Conservation (phyloP, 2,797 vertebrate genomes). For the Oophaga sylvatica region DNA sequence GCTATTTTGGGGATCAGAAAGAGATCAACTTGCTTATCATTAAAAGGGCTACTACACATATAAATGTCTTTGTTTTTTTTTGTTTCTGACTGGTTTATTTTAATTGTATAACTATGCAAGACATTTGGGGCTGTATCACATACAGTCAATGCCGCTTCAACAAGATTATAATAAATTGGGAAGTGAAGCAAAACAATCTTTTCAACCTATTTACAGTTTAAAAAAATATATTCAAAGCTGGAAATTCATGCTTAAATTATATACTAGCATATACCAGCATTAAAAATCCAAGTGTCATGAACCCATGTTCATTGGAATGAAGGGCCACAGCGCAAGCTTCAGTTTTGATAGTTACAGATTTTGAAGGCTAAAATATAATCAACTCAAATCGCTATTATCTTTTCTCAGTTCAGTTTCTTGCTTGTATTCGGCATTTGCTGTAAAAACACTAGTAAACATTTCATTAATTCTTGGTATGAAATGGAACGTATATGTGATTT, state of each 20-base stretch:
- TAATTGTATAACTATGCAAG: too few species aligned
- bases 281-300: neutral
- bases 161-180: neutral
- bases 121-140: too few species aligned
- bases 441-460: neutral
- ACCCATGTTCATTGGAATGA: neutral
- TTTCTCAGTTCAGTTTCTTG: neutral
- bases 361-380: neutral
- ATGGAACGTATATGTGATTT: conserved; percentile 20
- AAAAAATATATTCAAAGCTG: neutral
- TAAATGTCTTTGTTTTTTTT: too few species aligned
- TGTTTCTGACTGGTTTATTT: too few species aligned
- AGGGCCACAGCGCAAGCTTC: neutral
- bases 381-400: neutral
- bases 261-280: neutral
- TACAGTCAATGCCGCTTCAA: too few species aligned
- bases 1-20: too few species aligned
- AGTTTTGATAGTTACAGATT: neutral
- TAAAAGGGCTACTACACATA: too few species aligned
- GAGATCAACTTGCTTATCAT: too few species aligned
- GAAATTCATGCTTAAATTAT: neutral
- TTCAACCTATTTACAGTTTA: neutral
- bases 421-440: neutral
- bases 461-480: conserved; percentile 10
- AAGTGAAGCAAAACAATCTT: neutral